Evolutionary conservation across 2,113 vertebrate species (phyloP).

Genomic region (Bufo gargarizans): DNA sequence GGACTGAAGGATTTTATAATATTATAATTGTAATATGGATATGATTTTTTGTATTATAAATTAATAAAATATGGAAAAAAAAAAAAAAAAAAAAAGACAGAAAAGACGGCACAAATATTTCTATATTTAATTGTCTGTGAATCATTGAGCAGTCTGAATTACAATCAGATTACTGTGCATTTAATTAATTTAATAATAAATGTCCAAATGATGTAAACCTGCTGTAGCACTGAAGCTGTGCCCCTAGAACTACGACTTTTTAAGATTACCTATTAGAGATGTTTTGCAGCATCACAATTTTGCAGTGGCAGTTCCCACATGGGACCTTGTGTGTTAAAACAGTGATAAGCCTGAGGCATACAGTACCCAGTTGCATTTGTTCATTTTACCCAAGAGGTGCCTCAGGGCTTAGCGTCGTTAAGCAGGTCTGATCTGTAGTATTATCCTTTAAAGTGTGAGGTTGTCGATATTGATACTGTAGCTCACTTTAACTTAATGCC

Average conservation of each 20-base stretch:
- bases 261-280: not conserved
- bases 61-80: too few species aligned
- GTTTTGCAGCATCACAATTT: constrained; percentile 3
- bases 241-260: not conserved
- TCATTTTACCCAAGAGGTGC: not conserved
- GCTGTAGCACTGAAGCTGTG: not conserved
- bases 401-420: constrained; percentile 8
- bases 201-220: not conserved
- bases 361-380: constrained; percentile 1
- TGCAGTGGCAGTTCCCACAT: constrained; percentile 5
- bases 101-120: too few species aligned
- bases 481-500: constrained; percentile 11
- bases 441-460: constrained; percentile 22
- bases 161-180: not conserved
- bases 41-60: too few species aligned
- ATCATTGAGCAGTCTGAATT: too few species aligned
- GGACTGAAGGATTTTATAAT: too few species aligned
- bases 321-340: constrained; percentile 41
- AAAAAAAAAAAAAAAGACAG: too few species aligned
- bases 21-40: too few species aligned
- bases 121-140: too few species aligned
- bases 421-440: constrained; percentile 2
- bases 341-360: constrained; percentile 17
- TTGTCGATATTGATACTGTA: constrained; percentile 19
- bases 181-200: not conserved